Conservation (phyloP, 1,140 invertebrate genomes). For the Eubasilissa regina region DNA sequence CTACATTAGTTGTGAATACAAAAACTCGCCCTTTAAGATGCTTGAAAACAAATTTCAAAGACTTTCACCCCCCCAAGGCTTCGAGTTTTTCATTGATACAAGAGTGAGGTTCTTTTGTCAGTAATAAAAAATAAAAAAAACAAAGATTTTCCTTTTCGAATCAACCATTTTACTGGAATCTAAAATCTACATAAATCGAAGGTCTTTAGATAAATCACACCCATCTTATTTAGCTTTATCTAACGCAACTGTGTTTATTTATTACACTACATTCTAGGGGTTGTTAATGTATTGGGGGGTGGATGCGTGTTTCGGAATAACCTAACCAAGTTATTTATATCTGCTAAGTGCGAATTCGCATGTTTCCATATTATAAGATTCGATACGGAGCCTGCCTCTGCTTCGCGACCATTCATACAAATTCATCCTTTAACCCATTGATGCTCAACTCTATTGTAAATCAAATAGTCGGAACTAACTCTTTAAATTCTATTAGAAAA, state of each 20-base stretch:
- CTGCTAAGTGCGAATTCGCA: constrained; percentile 43
- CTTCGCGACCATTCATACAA: neutral
- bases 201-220: neutral
- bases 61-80: too few species aligned
- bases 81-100: too few species aligned
- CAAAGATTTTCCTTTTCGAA: too few species aligned
- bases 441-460: neutral
- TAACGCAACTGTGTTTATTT: constrained; percentile 5
- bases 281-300: constrained; percentile 14
- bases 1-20: too few species aligned
- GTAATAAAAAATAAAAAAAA: too few species aligned
- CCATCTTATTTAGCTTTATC: constrained; percentile 2
- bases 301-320: constrained; percentile 17
- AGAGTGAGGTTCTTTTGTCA: too few species aligned
- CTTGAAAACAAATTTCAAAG: too few species aligned
- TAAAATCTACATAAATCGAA: neutral
- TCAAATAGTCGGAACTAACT: neutral
- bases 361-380: constrained; percentile 17
- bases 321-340: constrained; percentile 12
- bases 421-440: neutral
- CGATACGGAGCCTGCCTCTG: neutral
- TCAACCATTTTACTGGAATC: too few species aligned
- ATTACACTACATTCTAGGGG: neutral
- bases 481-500: too few species aligned
- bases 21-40: too few species aligned